Evolutionary conservation across 2,797 vertebrate species (phyloP), one percentile per base, ranked within the genome.

Genomic region (Gadopsis bispinosus): DNA sequence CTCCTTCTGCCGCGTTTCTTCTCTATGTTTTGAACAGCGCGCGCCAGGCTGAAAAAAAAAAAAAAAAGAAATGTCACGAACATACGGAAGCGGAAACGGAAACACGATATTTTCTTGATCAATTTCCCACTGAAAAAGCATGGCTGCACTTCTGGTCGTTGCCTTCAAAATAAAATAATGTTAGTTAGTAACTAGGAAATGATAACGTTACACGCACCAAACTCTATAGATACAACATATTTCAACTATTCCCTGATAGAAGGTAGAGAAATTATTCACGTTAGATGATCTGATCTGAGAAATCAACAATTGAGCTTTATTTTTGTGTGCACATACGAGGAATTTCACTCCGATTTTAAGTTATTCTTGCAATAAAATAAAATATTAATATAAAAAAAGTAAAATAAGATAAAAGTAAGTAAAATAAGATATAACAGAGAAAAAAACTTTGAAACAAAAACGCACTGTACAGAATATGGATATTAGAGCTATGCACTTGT

Each of bases 1-100:
- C 17, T 16, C 2, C 35, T 31, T 7, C 67, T 66, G 62, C 76
- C 91, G 90, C 89, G 84, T 65, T 87, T 87, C 80, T 77, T 43
- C 53, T 55, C 41, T 5, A 47, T 87, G 74, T 89, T 93, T 92
- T 89, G 83, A 92, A 88, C 11, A 80, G 73, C 87, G 84, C 93
- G 91, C 92, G 88, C 81, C 5, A 66, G 45, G 0, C 13, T 29
- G 0, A 1, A 50, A 72, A 79, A 72, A 84, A 78, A 60, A 26
- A 26, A 26, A 26, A 26, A 26, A 26, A 26, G 2, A 2, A 26
- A 26, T 26, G 26, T 26, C 41, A 64, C 20, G 22, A 45, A 1
- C 5, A 12, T 7, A 47, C 0, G 4, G 9, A 9, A 73, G 51
- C 48, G 88, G 92, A 92, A 90, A 4, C 84, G 63, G 87, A 86